Conservation (phyloP, 2,797 vertebrate species). For the Hybognathus amarus region DNA sequence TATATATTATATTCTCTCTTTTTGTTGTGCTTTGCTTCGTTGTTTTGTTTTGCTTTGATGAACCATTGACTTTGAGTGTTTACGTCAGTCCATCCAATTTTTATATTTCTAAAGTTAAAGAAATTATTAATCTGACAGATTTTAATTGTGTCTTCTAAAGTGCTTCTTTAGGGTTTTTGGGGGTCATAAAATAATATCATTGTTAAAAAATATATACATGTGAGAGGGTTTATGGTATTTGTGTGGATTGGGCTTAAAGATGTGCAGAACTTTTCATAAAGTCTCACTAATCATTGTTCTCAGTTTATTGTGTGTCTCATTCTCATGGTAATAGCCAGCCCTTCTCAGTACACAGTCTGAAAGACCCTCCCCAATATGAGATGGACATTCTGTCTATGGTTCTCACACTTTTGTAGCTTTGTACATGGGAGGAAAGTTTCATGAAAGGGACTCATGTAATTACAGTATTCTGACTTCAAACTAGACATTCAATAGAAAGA, state of each 20-base stretch:
- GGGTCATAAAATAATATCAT: background rate
- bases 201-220: background rate
- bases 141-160: background rate
- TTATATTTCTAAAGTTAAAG: background rate
- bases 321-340: slow-evolving; percentile 28
- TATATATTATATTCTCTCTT: too few relatives aligned
- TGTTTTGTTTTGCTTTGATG: background rate
- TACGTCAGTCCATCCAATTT: background rate
- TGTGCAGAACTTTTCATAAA: background rate
- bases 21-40: background rate
- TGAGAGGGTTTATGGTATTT: background rate
- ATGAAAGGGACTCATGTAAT: background rate
- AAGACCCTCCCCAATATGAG: background rate
- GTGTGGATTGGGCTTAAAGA: background rate
- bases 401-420: slow-evolving; percentile 33
- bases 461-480: background rate
- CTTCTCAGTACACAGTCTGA: slow-evolving; percentile 14
- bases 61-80: background rate
- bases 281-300: background rate
- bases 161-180: background rate
- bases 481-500: slow-evolving; percentile 8
- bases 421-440: slow-evolving; percentile 9
- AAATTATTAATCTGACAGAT: background rate
- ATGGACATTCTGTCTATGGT: slow-evolving; percentile 25
- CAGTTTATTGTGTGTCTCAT: slow-evolving; percentile 16